These are phyloP conservation scores for Mastomys coucha DNA, from an alignment of 2,113 vertebrate species.

Conservation along the genomic window DNA sequence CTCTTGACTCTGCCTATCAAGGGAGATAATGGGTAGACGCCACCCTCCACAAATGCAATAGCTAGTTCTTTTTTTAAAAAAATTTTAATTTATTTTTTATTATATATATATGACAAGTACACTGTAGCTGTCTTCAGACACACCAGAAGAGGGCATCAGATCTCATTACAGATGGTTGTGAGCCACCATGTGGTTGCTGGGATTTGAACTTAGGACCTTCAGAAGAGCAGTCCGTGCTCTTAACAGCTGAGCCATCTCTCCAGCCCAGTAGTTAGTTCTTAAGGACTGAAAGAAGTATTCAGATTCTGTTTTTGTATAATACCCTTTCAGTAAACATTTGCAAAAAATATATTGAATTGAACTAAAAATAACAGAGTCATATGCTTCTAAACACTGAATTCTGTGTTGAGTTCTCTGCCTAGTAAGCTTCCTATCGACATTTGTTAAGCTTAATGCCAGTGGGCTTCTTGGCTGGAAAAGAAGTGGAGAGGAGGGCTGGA, in stretches of 20 bases:
- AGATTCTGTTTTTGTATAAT: slow-evolving; percentile 37
- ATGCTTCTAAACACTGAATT: not conserved
- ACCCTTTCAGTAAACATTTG: not conserved
- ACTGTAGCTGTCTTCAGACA: no score
- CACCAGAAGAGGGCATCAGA: no score
- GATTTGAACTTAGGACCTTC: no score
- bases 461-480: not conserved
- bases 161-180: no score
- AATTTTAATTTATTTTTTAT: no score
- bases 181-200: no score
- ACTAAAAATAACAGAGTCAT: no score
- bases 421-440: not conserved
- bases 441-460: not conserved
- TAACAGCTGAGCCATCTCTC: no score
- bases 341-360: slow-evolving; percentile 45
- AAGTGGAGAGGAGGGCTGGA: not conserved
- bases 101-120: no score
- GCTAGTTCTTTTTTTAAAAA: no score
- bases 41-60: not conserved
- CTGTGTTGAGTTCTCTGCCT: slow-evolving; percentile 36
- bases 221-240: no score
- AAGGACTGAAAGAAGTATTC: not conserved
- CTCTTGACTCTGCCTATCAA: not conserved
- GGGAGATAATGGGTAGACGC: not conserved
- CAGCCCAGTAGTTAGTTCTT: not conserved